These are phyloP conservation scores for Torymus texanus DNA, from an alignment of 2,888 invertebrate species.

Conservation along the genomic window DNA sequence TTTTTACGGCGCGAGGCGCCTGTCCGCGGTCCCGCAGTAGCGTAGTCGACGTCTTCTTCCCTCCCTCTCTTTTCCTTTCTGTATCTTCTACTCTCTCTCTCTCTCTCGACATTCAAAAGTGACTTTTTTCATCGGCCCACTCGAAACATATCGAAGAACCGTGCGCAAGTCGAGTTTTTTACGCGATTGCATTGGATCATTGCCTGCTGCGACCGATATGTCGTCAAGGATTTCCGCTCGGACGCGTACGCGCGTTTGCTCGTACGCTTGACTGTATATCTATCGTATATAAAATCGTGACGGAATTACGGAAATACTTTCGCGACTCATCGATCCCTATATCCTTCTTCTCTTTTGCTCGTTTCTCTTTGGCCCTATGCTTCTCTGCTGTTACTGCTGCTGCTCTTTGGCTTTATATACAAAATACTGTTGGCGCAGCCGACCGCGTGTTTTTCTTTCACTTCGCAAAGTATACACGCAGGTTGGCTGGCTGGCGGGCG, in stretches of 20 bases:
- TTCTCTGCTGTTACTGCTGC: no score
- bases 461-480: not conserved
- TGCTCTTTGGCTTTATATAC: not conserved
- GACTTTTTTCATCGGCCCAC: no score
- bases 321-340: conserved; percentile 32
- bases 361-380: not conserved
- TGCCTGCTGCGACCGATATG: no score
- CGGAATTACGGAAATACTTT: conserved; percentile 28
- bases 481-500: not conserved
- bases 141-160: no score
- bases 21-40: not conserved
- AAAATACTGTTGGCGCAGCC: not conserved
- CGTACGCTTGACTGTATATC: no score
- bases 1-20: conserved; percentile 54
- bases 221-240: no score
- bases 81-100: no score
- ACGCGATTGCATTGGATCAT: no score
- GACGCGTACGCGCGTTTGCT: no score
- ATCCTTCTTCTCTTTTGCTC: not conserved
- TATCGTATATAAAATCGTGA: conserved; percentile 22
- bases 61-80: no score
- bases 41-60: conserved; percentile 7
- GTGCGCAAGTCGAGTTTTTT: no score
- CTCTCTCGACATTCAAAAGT: no score
- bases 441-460: not conserved